phyloP scores from a whole-genome alignment of 2,797 vertebrate species.

The Aeoliscus strigatus region DNA sequence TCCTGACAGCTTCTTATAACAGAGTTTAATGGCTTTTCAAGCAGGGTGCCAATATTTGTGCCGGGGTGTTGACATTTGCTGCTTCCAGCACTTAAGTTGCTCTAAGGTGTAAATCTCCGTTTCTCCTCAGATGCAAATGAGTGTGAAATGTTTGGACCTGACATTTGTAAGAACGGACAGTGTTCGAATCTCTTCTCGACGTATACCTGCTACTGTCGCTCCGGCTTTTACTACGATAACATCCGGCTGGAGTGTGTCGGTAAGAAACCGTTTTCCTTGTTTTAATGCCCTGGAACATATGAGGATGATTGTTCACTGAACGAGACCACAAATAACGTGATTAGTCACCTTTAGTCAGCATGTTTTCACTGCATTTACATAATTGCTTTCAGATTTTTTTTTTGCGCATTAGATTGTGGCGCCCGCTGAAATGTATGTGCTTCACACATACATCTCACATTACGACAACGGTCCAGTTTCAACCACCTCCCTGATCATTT shows the following conservation, averaged over 20 bases:
- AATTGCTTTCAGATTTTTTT: too few species aligned
- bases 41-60: conserved; percentile 3
- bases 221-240: conserved; percentile 76
- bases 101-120: conserved; percentile 4
- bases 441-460: too few species aligned
- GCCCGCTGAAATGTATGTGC: too few species aligned
- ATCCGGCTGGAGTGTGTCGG: conserved; percentile 74
- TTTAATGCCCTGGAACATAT: too few species aligned
- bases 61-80: conserved; percentile 1
- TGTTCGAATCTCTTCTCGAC: conserved; percentile 69
- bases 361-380: too few species aligned
- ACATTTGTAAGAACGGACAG: conserved; percentile 76
- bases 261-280: conserved; percentile 51
- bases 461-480: background rate
- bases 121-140: conserved; percentile 73
- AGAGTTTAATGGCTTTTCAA: conserved; percentile 6
- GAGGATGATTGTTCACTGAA: too few species aligned
- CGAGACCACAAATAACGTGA: too few species aligned
- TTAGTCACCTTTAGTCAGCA: too few species aligned
- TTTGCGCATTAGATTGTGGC: too few species aligned
- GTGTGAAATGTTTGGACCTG: conserved; percentile 76
- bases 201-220: conserved; percentile 74
- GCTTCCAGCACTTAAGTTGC: conserved; percentile 10
- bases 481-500: background rate
- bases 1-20: conserved; percentile 16